Conservation (phyloP, 1,140 invertebrate genomes). For the Drosophila guanche region DNA sequence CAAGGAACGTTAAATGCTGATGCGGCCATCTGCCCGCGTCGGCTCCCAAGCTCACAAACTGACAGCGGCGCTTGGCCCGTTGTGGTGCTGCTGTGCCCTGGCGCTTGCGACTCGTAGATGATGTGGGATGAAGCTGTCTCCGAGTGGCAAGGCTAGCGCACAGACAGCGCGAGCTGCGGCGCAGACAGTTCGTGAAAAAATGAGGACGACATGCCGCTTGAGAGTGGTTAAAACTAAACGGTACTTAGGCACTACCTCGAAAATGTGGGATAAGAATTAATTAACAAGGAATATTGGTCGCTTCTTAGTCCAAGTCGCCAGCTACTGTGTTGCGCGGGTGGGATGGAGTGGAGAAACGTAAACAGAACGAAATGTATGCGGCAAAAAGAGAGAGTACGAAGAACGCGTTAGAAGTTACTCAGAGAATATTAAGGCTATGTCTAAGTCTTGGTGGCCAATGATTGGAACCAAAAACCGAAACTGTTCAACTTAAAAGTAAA, state of each 20-base stretch:
- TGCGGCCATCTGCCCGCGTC: constrained; percentile 43
- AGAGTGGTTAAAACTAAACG: constrained; percentile 60
- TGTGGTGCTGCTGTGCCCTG: background rate
- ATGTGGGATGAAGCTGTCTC: constrained; percentile 66
- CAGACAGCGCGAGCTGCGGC: constrained; percentile 1
- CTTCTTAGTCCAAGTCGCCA: constrained; percentile 69
- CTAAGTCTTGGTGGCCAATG: constrained; percentile 66
- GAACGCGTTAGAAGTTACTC: constrained; percentile 56
- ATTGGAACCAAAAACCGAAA: constrained; percentile 61
- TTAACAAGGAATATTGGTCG: constrained; percentile 43
- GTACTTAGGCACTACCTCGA: constrained; percentile 74
- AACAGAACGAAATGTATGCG: constrained; percentile 43
- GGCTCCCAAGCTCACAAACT: constrained; percentile 21
- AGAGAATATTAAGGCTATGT: constrained; percentile 52
- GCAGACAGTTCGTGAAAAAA: constrained; percentile 29
- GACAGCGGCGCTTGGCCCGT: background rate
- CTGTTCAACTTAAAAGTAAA: constrained; percentile 71
- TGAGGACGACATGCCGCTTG: constrained; percentile 49
- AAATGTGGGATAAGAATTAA: constrained; percentile 38
- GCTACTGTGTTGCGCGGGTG: constrained; percentile 53
- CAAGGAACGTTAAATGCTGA: constrained; percentile 68
- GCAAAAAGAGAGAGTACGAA: constrained; percentile 52
- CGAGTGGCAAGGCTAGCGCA: constrained; percentile 20
- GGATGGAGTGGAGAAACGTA: constrained; percentile 35
- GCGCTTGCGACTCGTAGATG: constrained; percentile 26